Evolutionary conservation across 2,113 vertebrate species (phyloP), one percentile per base, ranked within the genome.

Genomic region (Eira barbara): DNA sequence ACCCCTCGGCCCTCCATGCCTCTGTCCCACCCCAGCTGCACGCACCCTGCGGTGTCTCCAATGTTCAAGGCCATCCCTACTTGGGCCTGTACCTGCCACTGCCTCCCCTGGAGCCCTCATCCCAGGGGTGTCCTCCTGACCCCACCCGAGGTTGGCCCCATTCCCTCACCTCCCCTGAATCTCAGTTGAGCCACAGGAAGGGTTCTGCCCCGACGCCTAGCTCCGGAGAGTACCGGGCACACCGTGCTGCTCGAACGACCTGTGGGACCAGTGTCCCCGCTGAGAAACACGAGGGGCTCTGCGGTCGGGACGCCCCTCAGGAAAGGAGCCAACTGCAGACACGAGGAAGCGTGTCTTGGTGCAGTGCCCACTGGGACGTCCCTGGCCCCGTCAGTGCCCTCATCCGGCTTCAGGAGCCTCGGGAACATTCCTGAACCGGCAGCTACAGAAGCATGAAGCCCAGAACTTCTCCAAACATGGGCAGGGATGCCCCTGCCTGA

Each of bases 291-390:
- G 0, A 36, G 69, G 47, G 14, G 39, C 71, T 55, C 27, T 7
- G 25, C 0, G 0, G 1, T 3, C 3, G 1, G 15, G 45, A 59
- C 4, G 6, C 59, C 20, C 7, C n/a, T 47, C 27, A 0, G 18
- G 36, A 17, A 45, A 65, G 57, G 31, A 47, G 36, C 3, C 2
- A 42, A 15, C 11, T 1, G 18, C 13, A 61, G 23, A 29, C 3
- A 8, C 0, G 3, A 45, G 0, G 4, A 6, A 13, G 59, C 0
- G 0, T 5, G 9, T 25, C 42, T 0, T 1, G 11, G 80, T 2
- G 13, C 21, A 1, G 55, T 0, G 6, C 65, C 71, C 39, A 23
- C 27, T 12, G 7, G 8, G 2, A 42, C 1, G 4, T 6, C 31
- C 69, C 18, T 4, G 31, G 39, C 61, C 23, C 6, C 49, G 5